These are phyloP conservation scores for Sarcoramphus papa DNA, from an alignment of 2,797 vertebrate genomes.

Conservation along the genomic window DNA sequence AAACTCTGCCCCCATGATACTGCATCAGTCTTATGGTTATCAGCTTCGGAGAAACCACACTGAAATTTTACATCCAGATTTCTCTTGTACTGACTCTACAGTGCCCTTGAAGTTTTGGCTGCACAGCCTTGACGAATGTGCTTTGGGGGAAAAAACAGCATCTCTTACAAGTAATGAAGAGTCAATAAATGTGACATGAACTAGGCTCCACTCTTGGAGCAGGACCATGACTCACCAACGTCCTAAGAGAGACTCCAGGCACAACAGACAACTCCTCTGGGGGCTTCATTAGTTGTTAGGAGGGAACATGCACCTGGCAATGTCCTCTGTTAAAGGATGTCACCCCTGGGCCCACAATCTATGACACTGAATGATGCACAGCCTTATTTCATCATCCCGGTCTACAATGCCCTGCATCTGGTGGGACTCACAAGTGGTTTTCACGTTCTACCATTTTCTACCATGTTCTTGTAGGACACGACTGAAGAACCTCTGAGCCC, in stretches of 20 bases:
- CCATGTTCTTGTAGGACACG: not conserved
- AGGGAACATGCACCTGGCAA: not conserved
- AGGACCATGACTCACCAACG: not conserved
- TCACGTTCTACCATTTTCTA: not conserved
- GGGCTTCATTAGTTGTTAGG: not conserved
- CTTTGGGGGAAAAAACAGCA: not conserved
- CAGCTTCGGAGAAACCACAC: not conserved
- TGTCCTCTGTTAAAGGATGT: not conserved
- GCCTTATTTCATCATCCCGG: not conserved
- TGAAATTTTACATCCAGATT: not conserved
- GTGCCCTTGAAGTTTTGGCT: not conserved
- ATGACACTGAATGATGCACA: not conserved
- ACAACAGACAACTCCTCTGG: not conserved
- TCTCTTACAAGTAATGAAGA: not conserved
- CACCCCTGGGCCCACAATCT: not conserved
- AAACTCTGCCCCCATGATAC: not conserved
- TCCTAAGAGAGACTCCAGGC: not conserved
- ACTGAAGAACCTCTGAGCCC: not conserved
- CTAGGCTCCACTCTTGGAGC: not conserved
- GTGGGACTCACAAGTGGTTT: not conserved
- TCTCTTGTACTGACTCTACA: not conserved
- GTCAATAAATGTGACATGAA: not conserved
- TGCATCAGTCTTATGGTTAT: not conserved
- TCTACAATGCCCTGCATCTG: not conserved
- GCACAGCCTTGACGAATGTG: not conserved